Evolutionary conservation across 2,113 vertebrate genomes (phyloP), one percentile per base, ranked within the genome.

Genomic region (Falco punctatus): DNA sequence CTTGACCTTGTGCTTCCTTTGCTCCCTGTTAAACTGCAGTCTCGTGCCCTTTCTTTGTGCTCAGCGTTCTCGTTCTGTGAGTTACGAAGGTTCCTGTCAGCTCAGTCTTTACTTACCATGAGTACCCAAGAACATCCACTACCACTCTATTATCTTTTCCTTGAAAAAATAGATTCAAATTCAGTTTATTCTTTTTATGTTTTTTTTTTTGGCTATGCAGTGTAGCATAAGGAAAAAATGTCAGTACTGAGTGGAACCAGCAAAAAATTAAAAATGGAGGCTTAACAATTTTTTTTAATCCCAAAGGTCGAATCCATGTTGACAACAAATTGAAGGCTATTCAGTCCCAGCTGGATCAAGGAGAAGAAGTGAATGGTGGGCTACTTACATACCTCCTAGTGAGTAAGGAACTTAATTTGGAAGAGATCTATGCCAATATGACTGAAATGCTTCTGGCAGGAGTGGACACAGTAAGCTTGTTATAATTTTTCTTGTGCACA

Each of bases 401-500:
- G 90, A 98, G 97, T 78, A 98, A 96, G 98, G 98, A 99, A 84
- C 98, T 99, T 97, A 98, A 96, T 17, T n/a, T 98, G 67, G 98
- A 99, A 98, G 99, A 99, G 90, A 98, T 99, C 95, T 99, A 99
- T 5, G 99, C 99, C 94, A 99, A 99, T 59, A 97, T 98, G 95
- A 99, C 99, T 0, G 99, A 99, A 98, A 99, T 99, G 99, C 98
- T 99, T 21, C 98, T 99, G 96, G 99, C 99, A 6, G 99, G 99
- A 9, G 99, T 99, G 2, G 99, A 99, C 97, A 99, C 99, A 94
- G 99, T 99, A 97, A 97, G 97, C 49, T 67, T 27, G 23, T 61
- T 77, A 59, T 4, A 0, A 4, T 61, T 94, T 93, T 62, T 72
- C 38, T 75, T 86, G 28, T 57, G 24, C 32, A 22, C 10, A 9